Evolutionary conservation across 2,113 vertebrate genomes (phyloP).

Genomic region (Machaerirhynchus nigripectus): DNA sequence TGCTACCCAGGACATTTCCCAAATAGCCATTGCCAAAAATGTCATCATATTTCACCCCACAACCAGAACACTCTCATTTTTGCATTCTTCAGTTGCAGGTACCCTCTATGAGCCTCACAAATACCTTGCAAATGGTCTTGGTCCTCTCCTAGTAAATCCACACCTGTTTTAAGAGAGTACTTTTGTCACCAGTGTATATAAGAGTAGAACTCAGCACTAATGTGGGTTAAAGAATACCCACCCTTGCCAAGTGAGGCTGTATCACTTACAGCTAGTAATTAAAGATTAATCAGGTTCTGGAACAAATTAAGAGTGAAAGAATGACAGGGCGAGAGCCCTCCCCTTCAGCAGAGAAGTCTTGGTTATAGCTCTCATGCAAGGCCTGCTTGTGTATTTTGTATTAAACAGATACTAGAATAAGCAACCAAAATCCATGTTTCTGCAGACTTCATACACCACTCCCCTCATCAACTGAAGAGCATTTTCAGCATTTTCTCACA

Average conservation of each 20-base stretch:
- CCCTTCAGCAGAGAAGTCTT: background rate
- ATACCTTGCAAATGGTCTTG: background rate
- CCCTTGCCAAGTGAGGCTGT: background rate
- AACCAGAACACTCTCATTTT: background rate
- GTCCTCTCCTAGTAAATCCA: background rate
- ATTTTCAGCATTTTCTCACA: background rate
- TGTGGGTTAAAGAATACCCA: background rate
- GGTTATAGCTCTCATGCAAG: background rate
- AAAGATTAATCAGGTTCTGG: slow-evolving; percentile 18
- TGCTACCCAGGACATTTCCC: background rate
- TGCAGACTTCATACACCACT: background rate
- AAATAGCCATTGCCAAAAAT: background rate
- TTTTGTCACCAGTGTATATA: background rate
- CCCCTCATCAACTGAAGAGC: background rate
- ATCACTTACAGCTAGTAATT: background rate
- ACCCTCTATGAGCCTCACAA: background rate
- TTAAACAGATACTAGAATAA: background rate
- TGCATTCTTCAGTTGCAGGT: background rate
- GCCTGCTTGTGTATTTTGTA: background rate
- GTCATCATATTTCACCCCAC: background rate
- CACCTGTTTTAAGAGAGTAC: background rate
- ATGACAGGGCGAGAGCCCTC: background rate
- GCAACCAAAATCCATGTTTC: background rate
- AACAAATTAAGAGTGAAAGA: background rate
- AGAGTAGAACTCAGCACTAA: background rate